phyloP scores from a whole-genome alignment of 2,113 vertebrate genomes.

The Leucopternis melanops region DNA sequence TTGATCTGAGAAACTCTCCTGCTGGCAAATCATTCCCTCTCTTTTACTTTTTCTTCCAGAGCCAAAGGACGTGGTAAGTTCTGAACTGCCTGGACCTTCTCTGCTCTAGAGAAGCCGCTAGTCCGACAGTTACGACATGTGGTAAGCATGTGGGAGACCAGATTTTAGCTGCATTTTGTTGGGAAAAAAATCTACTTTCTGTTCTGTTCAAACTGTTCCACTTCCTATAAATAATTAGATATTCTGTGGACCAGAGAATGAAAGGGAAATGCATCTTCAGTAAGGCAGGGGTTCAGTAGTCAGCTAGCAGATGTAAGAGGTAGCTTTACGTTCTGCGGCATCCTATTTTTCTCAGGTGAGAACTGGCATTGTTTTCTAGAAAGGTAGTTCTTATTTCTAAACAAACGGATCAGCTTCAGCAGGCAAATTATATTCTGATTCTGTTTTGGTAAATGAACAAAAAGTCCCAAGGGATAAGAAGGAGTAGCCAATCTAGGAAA shows the following conservation, averaged over 20 bases:
- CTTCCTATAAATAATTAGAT: slow-evolving; percentile 31
- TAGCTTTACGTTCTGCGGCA: neutral
- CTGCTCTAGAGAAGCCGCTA: neutral
- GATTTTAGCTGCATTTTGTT: neutral
- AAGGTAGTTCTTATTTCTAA: neutral
- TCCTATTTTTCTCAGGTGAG: neutral
- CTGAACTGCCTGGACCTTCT: neutral
- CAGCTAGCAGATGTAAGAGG: neutral
- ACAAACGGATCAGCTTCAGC: neutral
- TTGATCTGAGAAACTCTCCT: slow-evolving; percentile 53
- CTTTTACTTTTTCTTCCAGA: slow-evolving; percentile 27
- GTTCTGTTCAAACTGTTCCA: neutral
- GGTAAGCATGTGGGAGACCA: slow-evolving; percentile 33
- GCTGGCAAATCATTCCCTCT: slow-evolving; percentile 36
- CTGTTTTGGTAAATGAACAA: neutral
- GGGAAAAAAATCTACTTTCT: neutral
- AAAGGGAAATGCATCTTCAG: neutral
- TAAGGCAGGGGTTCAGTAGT: neutral
- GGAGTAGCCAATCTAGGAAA: neutral
- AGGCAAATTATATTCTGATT: neutral
- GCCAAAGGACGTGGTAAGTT: slow-evolving; percentile 41
- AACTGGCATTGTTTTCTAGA: neutral
- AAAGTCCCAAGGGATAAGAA: neutral
- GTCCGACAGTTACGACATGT: neutral
- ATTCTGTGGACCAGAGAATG: neutral